Percentiles rank a stretch among this genome's conserved stretches.
These are phyloP conservation scores for Erpornis zantholeuca DNA, from an alignment of 2,113 vertebrate species.

Conservation along the genomic window DNA sequence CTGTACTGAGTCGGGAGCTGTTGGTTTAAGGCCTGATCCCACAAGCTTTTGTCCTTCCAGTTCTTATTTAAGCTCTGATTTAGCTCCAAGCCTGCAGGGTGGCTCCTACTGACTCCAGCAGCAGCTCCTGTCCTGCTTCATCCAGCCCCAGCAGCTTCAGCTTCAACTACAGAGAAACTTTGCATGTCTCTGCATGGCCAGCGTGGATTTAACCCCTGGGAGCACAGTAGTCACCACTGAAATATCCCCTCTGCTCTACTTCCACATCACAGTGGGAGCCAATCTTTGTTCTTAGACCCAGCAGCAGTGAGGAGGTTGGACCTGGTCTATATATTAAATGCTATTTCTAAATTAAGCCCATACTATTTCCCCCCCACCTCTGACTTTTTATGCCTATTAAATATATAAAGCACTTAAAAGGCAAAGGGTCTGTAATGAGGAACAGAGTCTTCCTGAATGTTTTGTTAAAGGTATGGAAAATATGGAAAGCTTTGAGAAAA, in stretches of 20 bases:
- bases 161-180: background rate
- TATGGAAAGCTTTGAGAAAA: background rate
- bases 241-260: background rate
- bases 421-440: background rate
- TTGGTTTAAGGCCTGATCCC: slow-evolving; percentile 49
- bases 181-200: background rate
- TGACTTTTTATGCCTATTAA: background rate
- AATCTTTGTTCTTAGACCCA: background rate
- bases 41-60: slow-evolving; percentile 37
- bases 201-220: background rate
- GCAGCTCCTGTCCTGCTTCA: background rate
- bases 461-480: background rate
- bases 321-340: background rate
- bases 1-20: background rate
- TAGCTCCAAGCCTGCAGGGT: slow-evolving; percentile 18
- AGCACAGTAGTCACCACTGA: background rate
- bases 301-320: background rate
- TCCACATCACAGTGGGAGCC: background rate
- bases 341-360: background rate
- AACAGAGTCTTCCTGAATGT: background rate
- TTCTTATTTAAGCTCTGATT: slow-evolving; percentile 36
- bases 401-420: background rate
- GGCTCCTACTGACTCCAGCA: background rate
- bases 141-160: background rate
- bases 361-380: background rate